Evolutionary conservation across 2,113 vertebrate species (phyloP).

Genomic region (Aix galericulata): DNA sequence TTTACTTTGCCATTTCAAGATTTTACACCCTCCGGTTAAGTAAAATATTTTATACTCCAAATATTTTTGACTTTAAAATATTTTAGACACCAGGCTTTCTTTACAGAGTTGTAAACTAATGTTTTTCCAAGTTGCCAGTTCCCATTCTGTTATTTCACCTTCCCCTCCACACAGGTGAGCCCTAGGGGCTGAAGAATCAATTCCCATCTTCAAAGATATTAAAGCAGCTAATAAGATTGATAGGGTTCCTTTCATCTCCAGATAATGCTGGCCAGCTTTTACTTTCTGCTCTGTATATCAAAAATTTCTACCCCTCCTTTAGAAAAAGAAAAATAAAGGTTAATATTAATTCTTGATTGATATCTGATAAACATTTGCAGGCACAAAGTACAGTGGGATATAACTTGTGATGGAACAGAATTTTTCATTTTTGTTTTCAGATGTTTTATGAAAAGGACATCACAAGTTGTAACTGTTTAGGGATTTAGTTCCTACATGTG

Average conservation of each 20-base stretch:
- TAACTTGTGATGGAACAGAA: not conserved
- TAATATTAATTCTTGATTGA: not conserved
- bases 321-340: not conserved
- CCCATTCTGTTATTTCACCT: not conserved
- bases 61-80: not conserved
- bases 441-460: not conserved
- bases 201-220: not conserved
- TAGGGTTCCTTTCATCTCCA: not conserved
- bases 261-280: not conserved
- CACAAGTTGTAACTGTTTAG: not conserved
- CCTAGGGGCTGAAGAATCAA: not conserved
- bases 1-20: not conserved
- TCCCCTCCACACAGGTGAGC: not conserved
- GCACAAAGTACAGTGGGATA: not conserved
- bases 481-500: not conserved
- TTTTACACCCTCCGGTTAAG: not conserved
- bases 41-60: not conserved
- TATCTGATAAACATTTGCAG: not conserved
- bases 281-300: not conserved
- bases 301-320: not conserved
- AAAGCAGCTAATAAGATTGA: not conserved
- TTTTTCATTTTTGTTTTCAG: not conserved
- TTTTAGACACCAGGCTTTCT: not conserved
- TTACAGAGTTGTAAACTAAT: not conserved
- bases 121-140: not conserved